phyloP scores from a whole-genome alignment of 2,888 invertebrate species.

The Neoitamus cyanurus region DNA sequence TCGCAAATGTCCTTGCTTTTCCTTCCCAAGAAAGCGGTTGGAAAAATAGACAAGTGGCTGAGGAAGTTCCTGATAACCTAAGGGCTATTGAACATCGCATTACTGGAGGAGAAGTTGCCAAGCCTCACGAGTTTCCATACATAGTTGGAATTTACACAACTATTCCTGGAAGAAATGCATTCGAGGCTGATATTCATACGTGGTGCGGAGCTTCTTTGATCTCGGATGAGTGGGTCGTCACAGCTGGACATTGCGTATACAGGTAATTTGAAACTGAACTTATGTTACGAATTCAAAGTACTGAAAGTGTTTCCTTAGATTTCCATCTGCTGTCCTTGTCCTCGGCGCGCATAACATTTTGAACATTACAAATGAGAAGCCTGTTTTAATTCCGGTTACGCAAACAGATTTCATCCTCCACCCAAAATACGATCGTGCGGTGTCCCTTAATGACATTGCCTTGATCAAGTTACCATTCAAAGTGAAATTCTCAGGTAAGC shows the following conservation, averaged over 20 bases:
- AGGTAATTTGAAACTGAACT: slow-evolving; percentile 51
- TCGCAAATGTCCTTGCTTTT: not conserved
- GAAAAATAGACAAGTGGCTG: too few species aligned
- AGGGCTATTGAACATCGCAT: slow-evolving; percentile 20
- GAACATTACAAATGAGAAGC: slow-evolving; percentile 62
- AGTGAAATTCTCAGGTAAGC: slow-evolving; percentile 61
- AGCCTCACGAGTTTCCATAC: slow-evolving; percentile 58
- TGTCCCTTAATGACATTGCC: slow-evolving; percentile 63
- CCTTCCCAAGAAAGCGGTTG: too few species aligned
- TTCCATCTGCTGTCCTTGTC: slow-evolving; percentile 62
- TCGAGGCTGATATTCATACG: slow-evolving; percentile 49
- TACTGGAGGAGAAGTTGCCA: slow-evolving; percentile 47
- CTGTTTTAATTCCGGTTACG: slow-evolving; percentile 63
- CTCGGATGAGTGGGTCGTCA: slow-evolving; percentile 57
- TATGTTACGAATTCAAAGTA: not conserved
- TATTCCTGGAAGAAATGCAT: slow-evolving; percentile 52
- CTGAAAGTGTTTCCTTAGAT: slow-evolving; percentile 54
- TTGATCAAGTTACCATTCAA: slow-evolving; percentile 61
- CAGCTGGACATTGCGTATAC: slow-evolving; percentile 62
- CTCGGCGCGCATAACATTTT: slow-evolving; percentile 64
- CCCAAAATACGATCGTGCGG: slow-evolving; percentile 62
- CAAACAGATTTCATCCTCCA: slow-evolving; percentile 61
- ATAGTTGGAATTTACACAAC: slow-evolving; percentile 57
- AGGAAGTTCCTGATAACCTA: too few species aligned
- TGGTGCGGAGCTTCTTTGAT: slow-evolving; percentile 62